Conservation (phyloP, 2,113 vertebrate species). For the Seriola rivoliana region DNA sequence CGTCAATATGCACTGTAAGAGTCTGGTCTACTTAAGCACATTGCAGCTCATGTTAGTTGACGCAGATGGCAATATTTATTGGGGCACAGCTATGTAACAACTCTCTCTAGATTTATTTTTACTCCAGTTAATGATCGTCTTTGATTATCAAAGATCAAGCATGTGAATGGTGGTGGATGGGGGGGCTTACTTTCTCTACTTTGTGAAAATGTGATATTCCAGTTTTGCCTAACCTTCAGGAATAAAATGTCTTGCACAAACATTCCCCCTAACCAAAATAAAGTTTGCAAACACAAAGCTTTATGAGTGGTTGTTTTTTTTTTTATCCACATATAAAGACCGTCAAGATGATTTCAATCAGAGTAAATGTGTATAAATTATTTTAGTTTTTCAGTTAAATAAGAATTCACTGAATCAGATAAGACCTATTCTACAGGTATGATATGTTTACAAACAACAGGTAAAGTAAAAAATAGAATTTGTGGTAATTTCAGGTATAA, state of each 20-base stretch:
- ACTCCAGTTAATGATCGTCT: slow-evolving; percentile 23
- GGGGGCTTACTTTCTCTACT: slow-evolving; percentile 71
- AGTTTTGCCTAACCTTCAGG: slow-evolving; percentile 83
- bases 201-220: slow-evolving; percentile 84
- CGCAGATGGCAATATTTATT: slow-evolving; percentile 23
- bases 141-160: slow-evolving; percentile 30
- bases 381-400: background rate
- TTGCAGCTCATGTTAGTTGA: slow-evolving; percentile 18
- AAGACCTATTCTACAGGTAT: background rate
- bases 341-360: background rate
- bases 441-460: background rate
- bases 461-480: background rate
- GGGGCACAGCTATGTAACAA: background rate
- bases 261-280: slow-evolving; percentile 88
- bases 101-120: slow-evolving; percentile 51
- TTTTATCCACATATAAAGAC: background rate
- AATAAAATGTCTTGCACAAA: slow-evolving; percentile 86
- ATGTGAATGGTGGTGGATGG: slow-evolving; percentile 52
- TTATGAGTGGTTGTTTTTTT: slow-evolving; percentile 18
- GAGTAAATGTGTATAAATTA: background rate
- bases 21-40: slow-evolving; percentile 32
- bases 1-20: slow-evolving; percentile 23
- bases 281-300: slow-evolving; percentile 83
- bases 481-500: too few species aligned
- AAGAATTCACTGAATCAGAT: background rate